phyloP scores from a whole-genome alignment of 2,113 vertebrate genomes.

The Oxyura jamaicensis region DNA sequence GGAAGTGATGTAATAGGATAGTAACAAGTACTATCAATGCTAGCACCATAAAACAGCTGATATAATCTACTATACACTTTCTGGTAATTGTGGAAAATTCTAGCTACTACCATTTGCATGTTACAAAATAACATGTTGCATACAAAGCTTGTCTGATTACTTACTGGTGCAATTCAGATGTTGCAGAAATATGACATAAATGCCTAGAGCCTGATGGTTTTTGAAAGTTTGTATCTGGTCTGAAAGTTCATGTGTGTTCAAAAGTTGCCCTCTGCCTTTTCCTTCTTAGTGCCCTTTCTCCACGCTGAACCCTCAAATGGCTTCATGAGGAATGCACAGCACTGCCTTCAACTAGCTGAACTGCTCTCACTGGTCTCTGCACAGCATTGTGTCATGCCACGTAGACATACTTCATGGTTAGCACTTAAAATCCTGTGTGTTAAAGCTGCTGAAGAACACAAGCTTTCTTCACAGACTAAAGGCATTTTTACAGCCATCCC shows the following conservation, averaged over 20 bases:
- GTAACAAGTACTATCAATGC: neutral
- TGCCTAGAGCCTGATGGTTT: neutral
- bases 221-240: neutral
- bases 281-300: neutral
- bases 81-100: neutral
- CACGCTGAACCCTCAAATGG: neutral
- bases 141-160: neutral
- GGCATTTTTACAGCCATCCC: neutral
- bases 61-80: neutral
- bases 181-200: neutral
- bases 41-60: neutral
- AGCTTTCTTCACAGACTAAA: neutral
- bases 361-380: neutral
- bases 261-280: neutral
- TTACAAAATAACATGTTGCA: neutral
- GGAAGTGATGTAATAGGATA: neutral
- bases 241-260: neutral
- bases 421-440: neutral
- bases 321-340: neutral
- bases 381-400: neutral
- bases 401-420: neutral
- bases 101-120: neutral
- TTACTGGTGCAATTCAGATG: neutral
- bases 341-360: neutral
- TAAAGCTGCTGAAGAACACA: neutral